Evolutionary conservation across 1,140 invertebrate genomes (phyloP).

Genomic region (Scaptomyza hsui): DNA sequence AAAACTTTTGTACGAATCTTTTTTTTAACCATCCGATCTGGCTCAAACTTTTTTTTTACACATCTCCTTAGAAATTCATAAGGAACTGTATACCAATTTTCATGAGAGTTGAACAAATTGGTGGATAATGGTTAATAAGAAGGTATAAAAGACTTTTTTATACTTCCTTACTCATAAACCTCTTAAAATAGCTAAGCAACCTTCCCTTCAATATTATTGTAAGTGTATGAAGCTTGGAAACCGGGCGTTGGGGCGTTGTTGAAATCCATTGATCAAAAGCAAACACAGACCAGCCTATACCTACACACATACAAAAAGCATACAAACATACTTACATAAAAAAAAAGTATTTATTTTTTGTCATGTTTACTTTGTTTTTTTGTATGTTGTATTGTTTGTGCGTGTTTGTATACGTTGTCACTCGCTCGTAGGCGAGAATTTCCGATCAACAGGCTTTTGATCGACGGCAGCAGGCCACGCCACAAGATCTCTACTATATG

Average conservation of each 20-base stretch:
- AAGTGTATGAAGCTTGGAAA: slow-evolving; percentile 13
- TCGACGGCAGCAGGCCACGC: slow-evolving; percentile 75
- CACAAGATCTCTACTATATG: slow-evolving; percentile 31
- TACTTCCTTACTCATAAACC: no score
- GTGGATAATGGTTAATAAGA: no score
- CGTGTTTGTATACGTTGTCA: slow-evolving; percentile 58
- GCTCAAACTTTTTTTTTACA: no score
- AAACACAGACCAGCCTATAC: slow-evolving; percentile 47
- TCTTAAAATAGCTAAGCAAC: neutral
- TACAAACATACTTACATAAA: slow-evolving; percentile 3
- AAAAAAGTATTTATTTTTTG: slow-evolving; percentile 16
- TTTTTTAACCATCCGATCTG: no score
- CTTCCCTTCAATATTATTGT: neutral
- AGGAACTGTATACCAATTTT: no score
- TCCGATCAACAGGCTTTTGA: slow-evolving; percentile 76
- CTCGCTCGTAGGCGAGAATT: slow-evolving; percentile 80
- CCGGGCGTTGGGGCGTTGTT: slow-evolving; percentile 20
- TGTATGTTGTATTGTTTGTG: slow-evolving; percentile 32
- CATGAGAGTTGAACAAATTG: no score
- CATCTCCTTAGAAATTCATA: no score
- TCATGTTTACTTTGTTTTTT: slow-evolving; percentile 52
- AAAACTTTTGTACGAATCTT: no score
- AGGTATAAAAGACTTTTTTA: no score
- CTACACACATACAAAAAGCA: slow-evolving; percentile 3
- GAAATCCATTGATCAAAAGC: slow-evolving; percentile 63